Evolutionary conservation across 2,797 vertebrate genomes (phyloP).

Genomic region (Allobates femoralis): DNA sequence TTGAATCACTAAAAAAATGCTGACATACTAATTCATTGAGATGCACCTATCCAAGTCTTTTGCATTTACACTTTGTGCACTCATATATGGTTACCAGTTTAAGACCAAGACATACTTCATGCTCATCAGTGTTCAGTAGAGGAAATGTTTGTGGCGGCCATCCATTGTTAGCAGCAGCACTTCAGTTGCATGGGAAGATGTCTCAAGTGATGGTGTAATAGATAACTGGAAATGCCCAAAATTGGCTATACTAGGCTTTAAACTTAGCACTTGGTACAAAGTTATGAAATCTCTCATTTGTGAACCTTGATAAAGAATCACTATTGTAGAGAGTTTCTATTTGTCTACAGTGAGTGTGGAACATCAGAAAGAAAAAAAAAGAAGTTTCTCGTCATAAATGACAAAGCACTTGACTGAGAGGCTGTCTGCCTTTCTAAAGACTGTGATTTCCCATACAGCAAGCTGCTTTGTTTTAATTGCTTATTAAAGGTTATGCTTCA

Average conservation of each 20-base stretch:
- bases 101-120: not conserved
- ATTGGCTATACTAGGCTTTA: not conserved
- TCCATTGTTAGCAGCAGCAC: not conserved
- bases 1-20: too few relatives aligned
- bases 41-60: not conserved
- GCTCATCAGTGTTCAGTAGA: not conserved
- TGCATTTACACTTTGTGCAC: not conserved
- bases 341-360: not conserved
- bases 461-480: constrained; percentile 52
- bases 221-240: not conserved
- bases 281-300: not conserved
- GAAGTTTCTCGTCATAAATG: not conserved
- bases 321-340: not conserved
- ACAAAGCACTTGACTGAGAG: constrained; percentile 22
- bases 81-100: not conserved
- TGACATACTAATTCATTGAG: too few relatives aligned
- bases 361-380: constrained; percentile 15
- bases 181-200: not conserved
- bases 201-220: constrained; percentile 1
- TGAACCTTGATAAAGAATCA: not conserved
- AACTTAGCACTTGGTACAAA: not conserved
- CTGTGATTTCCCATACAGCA: constrained; percentile 3
- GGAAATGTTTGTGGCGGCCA: not conserved
- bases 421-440: constrained; percentile 24
- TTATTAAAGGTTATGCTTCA: constrained; percentile 43